These are phyloP conservation scores for Acropternis orthonyx DNA, from an alignment of 2,797 vertebrate species.

Conservation along the genomic window DNA sequence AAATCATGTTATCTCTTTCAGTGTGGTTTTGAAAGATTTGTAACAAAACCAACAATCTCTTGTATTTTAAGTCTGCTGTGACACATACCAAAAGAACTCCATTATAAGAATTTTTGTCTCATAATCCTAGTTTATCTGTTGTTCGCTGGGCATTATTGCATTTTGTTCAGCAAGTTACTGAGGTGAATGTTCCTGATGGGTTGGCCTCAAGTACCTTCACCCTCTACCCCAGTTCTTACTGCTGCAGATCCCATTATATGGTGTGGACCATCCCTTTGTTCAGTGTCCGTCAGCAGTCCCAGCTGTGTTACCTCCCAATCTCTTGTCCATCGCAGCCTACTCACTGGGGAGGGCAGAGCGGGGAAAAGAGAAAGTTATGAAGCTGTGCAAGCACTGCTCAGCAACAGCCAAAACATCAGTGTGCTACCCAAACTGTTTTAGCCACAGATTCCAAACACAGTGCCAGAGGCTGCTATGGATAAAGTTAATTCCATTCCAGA, in stretches of 20 bases:
- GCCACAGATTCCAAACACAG: background rate
- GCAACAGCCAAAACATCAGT: background rate
- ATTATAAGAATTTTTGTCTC: background rate
- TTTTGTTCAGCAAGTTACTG: background rate
- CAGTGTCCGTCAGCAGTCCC: background rate
- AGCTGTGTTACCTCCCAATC: background rate
- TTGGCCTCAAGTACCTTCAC: background rate
- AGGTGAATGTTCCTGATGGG: background rate
- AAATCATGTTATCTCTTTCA: background rate
- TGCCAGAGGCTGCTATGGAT: fast-evolving
- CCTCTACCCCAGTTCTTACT: background rate
- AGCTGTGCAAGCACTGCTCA: background rate
- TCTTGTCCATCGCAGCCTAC: background rate
- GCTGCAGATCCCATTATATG: fast-evolving
- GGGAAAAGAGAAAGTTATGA: fast-evolving
- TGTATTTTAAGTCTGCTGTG: background rate
- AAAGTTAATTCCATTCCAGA: background rate
- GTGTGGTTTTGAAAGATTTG: background rate
- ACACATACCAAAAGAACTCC: background rate
- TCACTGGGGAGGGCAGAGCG: background rate
- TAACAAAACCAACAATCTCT: background rate
- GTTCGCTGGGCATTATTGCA: background rate
- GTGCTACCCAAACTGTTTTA: background rate
- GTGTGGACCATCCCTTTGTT: background rate
- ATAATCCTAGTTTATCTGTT: background rate